Conservation (phyloP, 2,888 invertebrate species). For the Brachycybe producta region DNA sequence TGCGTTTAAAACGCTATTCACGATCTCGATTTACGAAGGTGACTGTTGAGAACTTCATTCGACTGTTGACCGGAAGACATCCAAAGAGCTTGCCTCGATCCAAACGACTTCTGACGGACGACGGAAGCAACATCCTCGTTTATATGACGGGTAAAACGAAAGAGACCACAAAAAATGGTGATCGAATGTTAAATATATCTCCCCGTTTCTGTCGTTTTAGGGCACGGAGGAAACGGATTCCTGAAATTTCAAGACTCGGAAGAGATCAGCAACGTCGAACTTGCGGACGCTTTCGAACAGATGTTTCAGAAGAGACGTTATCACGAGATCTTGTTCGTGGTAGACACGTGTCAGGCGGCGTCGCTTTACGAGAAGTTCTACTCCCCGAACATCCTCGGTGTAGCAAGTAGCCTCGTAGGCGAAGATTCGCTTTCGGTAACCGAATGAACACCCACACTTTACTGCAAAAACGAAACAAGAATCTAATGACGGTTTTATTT, state of each 20-base stretch:
- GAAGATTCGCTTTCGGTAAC: conserved; percentile 91
- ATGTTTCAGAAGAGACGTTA: conserved; percentile 99
- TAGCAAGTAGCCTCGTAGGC: conserved; percentile 94
- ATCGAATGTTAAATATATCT: conserved; percentile 2
- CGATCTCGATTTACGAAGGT: conserved; percentile 60
- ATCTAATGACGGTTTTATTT: not conserved
- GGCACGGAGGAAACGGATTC: conserved; percentile 97
- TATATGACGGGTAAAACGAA: conserved; percentile 60
- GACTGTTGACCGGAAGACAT: conserved; percentile 83
- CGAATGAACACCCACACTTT: conserved; percentile 23
- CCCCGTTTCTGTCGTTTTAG: conserved; percentile 25
- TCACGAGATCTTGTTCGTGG: conserved; percentile 95
- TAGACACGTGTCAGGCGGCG: conserved; percentile 98
- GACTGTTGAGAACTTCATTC: conserved; percentile 96
- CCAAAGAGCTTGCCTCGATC: conserved; percentile 87
- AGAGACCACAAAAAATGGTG: not conserved
- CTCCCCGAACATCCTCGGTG: conserved; percentile 93
- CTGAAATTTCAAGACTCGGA: conserved; percentile 98
- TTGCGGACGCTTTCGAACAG: conserved; percentile 97
- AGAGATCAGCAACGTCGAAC: conserved; percentile 93
- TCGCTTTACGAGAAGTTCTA: conserved; percentile 97
- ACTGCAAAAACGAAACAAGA: not conserved
- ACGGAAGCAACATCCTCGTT: conserved; percentile 90
- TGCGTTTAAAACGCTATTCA: no score
- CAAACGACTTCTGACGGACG: conserved; percentile 86